These are phyloP conservation scores for Drosophila seclusa DNA, from an alignment of 2,888 invertebrate genomes.

Conservation along the genomic window DNA sequence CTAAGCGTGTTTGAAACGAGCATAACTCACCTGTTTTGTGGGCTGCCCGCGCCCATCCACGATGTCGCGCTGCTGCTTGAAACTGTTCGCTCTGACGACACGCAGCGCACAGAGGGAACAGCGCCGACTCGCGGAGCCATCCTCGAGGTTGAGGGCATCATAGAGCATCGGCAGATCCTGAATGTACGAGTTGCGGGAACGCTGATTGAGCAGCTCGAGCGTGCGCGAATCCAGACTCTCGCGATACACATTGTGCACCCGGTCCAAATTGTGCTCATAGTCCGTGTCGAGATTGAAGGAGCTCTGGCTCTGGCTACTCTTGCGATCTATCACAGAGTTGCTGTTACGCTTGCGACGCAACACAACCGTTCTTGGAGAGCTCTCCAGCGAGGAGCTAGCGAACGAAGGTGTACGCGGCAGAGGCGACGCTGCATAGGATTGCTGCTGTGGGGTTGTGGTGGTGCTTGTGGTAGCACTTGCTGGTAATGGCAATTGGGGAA, in stretches of 20 bases:
- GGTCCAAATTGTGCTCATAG: conserved; percentile 83
- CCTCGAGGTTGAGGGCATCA: conserved; percentile 82
- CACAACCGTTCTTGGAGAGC: conserved; percentile 71
- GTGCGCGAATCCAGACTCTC: conserved; percentile 84
- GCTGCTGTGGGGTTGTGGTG: conserved; percentile 30
- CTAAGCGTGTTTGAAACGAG: background rate
- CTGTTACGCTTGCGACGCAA: conserved; percentile 69
- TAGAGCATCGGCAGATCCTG: conserved; percentile 74
- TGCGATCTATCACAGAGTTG: conserved; percentile 50
- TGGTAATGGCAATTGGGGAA: conserved; percentile 45
- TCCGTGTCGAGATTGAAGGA: conserved; percentile 78
- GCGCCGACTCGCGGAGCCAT: conserved; percentile 66
- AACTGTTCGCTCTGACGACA: conserved; percentile 52
- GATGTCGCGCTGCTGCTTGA: conserved; percentile 56
- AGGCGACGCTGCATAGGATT: background rate
- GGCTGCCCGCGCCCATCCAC: conserved; percentile 62
- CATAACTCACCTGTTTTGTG: conserved; percentile 60
- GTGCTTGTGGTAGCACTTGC: conserved; percentile 12
- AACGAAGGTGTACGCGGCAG: conserved; percentile 31
- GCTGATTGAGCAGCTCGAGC: conserved; percentile 81
- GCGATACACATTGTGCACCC: conserved; percentile 83
- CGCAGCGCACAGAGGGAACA: conserved; percentile 45
- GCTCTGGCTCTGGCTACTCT: conserved; percentile 66
- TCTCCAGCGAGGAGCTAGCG: conserved; percentile 37
- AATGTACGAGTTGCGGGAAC: conserved; percentile 82